Evolutionary conservation across 2,888 invertebrate species (phyloP).

Genomic region (Leucophenga montana): DNA sequence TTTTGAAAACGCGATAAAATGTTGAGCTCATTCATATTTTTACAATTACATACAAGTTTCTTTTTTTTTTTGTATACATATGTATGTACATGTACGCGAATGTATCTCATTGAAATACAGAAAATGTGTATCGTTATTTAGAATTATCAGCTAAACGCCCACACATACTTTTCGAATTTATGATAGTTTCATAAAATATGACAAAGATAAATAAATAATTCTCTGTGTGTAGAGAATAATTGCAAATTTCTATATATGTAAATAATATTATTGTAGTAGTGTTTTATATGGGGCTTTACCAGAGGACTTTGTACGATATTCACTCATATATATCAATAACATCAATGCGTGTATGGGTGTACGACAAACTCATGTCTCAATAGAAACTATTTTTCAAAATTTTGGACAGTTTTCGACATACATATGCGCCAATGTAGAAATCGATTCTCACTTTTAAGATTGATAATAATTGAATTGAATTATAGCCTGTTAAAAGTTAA

Average conservation of each 20-base stretch:
- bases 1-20: too few species aligned
- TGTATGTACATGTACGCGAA: too few species aligned
- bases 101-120: too few species aligned
- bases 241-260: not conserved
- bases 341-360: not conserved
- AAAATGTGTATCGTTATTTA: too few species aligned
- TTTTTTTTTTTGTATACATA: too few species aligned
- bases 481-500: slow-evolving; percentile 15
- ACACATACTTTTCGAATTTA: too few species aligned
- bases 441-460: not conserved
- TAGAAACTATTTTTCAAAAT: too few species aligned
- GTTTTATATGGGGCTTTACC: not conserved
- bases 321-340: not conserved
- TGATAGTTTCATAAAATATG: not conserved
- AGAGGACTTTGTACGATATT: slow-evolving; percentile 10
- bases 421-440: not conserved
- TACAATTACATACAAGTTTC: too few species aligned
- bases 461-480: slow-evolving; percentile 22
- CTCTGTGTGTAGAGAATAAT: not conserved
- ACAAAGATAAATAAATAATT: not conserved
- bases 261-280: too few species aligned
- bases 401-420: slow-evolving; percentile 1
- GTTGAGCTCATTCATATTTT: too few species aligned
- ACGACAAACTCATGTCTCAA: not conserved
- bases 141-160: too few species aligned